Evolutionary conservation across 2,888 invertebrate genomes (phyloP).

Genomic region (Eubasilissa splendida): DNA sequence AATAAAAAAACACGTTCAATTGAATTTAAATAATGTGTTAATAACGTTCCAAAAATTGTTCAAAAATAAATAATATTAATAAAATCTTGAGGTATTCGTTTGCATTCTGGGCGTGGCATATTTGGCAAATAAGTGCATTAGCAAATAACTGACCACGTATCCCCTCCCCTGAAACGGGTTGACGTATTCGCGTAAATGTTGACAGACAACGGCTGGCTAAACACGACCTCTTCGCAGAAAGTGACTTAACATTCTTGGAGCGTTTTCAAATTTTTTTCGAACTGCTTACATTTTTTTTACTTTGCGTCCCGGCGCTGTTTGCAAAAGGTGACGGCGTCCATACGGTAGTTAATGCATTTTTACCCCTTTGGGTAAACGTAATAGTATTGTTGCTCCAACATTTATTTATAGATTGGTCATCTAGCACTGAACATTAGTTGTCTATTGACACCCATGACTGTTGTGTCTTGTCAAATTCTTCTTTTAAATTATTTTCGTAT

Average conservation of each 20-base stretch:
- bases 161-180: conserved; percentile 35
- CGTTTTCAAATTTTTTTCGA: not conserved
- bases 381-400: conserved; percentile 26
- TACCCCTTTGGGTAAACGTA: conserved; percentile 44
- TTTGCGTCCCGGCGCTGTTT: not conserved
- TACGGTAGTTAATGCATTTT: conserved; percentile 21
- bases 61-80: not conserved
- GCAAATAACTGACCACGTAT: conserved; percentile 41
- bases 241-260: not conserved
- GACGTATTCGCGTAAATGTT: not conserved
- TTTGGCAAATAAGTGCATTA: conserved; percentile 30
- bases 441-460: not conserved
- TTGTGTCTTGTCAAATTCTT: not conserved
- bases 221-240: not conserved
- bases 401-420: conserved; percentile 36
- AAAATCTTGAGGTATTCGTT: conserved; percentile 3
- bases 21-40: not conserved
- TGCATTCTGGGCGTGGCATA: conserved; percentile 17
- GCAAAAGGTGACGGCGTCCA: not conserved
- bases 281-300: not conserved
- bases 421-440: conserved; percentile 9
- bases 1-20: too few species aligned
- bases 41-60: not conserved
- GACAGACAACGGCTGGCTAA: not conserved
- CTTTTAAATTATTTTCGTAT: not conserved